Conservation (phyloP, 1,140 invertebrate genomes). For the Leguminivora glycinivorella region DNA sequence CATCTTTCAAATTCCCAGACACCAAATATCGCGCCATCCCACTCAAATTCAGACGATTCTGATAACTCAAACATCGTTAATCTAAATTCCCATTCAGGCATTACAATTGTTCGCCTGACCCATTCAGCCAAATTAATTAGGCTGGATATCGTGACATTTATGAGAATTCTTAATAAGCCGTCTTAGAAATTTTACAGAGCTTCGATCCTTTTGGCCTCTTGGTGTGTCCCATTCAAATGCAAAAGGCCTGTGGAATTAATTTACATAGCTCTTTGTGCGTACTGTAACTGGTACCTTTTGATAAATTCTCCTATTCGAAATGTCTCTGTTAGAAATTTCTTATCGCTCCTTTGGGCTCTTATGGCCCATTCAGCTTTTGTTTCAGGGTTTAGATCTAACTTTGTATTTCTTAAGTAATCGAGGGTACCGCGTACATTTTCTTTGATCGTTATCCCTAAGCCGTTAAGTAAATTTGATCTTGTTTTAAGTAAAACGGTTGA, state of each 20-base stretch:
- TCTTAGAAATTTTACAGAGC: conserved; percentile 40
- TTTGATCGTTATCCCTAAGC: conserved; percentile 25
- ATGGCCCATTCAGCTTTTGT: conserved; percentile 52
- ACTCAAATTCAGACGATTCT: not conserved
- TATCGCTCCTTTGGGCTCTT: conserved; percentile 44
- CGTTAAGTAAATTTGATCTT: conserved; percentile 29
- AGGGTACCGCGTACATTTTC: conserved; percentile 31
- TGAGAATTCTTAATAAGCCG: conserved; percentile 52
- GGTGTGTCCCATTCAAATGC: conserved; percentile 53
- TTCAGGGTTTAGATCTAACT: conserved; percentile 52
- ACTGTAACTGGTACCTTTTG: conserved; percentile 51
- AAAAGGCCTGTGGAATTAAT: conserved; percentile 65
- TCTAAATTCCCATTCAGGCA: conserved; percentile 6
- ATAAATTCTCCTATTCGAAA: conserved; percentile 54
- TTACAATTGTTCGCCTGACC: conserved; percentile 21
- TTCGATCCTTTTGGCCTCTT: conserved; percentile 45
- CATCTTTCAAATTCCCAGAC: not conserved
- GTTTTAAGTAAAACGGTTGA: conserved; percentile 25
- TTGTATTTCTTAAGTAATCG: conserved; percentile 41
- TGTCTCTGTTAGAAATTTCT: conserved; percentile 48
- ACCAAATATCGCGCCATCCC: not conserved
- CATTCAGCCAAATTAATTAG: conserved; percentile 41
- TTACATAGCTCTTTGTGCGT: conserved; percentile 60
- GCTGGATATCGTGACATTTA: conserved; percentile 42
- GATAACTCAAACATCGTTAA: conserved; percentile 21